phyloP scores from a whole-genome alignment of 2,797 vertebrate species.

The Aratinga solstitialis region DNA sequence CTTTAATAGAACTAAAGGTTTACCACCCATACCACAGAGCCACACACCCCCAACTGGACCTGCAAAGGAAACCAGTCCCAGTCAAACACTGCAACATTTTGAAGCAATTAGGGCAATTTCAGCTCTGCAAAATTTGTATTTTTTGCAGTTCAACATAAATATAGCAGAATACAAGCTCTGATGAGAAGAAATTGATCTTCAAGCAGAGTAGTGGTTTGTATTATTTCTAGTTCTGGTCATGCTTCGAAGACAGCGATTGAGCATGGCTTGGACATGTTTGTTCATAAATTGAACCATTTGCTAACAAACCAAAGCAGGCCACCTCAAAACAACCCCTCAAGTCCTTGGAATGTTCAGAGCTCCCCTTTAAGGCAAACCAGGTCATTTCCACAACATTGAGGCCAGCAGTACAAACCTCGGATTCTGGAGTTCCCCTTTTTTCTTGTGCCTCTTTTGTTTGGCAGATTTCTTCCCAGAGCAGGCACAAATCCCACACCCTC shows the following conservation, averaged over 20 bases:
- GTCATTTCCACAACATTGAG: not conserved
- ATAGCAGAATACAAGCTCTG: not conserved
- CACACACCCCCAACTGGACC: not conserved
- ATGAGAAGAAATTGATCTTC: not conserved
- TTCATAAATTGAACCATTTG: not conserved
- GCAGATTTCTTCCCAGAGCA: slow-evolving; percentile 28
- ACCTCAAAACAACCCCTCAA: not conserved
- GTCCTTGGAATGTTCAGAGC: not conserved
- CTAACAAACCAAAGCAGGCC: not conserved
- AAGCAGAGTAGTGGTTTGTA: not conserved
- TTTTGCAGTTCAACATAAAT: not conserved
- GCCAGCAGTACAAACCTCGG: not conserved
- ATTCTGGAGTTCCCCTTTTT: slow-evolving; percentile 14
- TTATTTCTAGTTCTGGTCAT: not conserved
- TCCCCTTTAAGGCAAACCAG: not conserved
- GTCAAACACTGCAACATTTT: not conserved
- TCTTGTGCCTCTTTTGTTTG: slow-evolving; percentile 51
- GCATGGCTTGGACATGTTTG: not conserved
- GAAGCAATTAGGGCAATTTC: not conserved
- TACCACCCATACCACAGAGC: not conserved
- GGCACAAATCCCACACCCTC: not conserved
- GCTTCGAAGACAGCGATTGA: not conserved
- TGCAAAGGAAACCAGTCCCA: not conserved
- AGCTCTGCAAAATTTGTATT: not conserved
- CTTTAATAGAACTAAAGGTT: not conserved